Conservation (phyloP, 2,113 vertebrate species). For the Hypocryptadius cinnamomeus region DNA sequence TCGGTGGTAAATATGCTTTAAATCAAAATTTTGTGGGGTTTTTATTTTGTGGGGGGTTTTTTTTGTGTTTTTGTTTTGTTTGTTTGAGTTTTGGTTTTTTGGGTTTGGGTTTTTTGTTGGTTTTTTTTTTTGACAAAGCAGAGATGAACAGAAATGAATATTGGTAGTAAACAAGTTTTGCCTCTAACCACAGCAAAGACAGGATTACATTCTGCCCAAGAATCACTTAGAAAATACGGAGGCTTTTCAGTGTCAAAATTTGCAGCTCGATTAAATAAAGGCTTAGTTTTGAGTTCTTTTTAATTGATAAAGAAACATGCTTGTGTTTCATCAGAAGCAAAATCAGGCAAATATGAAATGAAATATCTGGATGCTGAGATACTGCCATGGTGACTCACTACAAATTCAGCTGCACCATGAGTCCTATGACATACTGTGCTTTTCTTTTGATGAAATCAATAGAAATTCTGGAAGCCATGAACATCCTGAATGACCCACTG, state of each 20-base stretch:
- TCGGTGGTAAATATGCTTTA: background rate
- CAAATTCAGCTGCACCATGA: background rate
- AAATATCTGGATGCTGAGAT: background rate
- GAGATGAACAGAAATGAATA: background rate
- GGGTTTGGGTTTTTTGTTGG: background rate
- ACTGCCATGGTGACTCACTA: slow-evolving; percentile 7
- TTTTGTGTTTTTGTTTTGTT: background rate
- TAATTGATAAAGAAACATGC: background rate
- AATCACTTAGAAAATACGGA: background rate
- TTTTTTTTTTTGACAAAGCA: background rate
- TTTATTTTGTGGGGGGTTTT: background rate
- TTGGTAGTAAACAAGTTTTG: background rate
- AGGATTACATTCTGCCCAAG: background rate
- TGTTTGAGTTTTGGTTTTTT: background rate
- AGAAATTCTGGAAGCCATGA: background rate
- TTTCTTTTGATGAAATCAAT: slow-evolving; percentile 19
- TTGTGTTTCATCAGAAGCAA: background rate
- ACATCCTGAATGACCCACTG: slow-evolving; percentile 42
- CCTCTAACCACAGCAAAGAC: background rate
- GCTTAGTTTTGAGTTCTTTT: background rate
- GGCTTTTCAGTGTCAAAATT: background rate
- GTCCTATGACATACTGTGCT: slow-evolving; percentile 19
- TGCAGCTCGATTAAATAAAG: background rate
- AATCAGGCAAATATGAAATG: background rate
- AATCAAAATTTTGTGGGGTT: background rate